Evolutionary conservation across 2,797 vertebrate species (phyloP), one percentile per base, ranked within the genome.

Genomic region (Danio tinwini): DNA sequence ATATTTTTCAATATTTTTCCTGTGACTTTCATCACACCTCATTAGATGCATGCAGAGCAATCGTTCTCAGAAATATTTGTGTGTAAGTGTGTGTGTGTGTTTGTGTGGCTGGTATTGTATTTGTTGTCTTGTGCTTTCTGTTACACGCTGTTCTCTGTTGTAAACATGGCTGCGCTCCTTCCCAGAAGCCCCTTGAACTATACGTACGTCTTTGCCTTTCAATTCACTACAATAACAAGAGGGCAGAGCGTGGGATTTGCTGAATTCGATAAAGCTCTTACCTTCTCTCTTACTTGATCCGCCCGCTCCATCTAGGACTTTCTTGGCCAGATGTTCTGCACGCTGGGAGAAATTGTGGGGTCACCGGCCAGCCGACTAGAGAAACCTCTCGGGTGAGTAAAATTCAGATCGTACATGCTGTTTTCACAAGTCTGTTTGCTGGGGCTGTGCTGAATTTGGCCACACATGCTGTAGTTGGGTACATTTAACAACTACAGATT

Each of bases 281-380:
- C 55, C 16, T 5, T 70, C 80, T 45, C 47, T 65, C 76, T 17
- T 61, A 55, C 53, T 17, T 69, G 55, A 11, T 76, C 45, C 73
- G 4, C 37, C 10, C 29, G 44, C 64, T 52, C 70, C 76, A 52
- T 73, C 76, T 63, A 98, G 97, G 97, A 99, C 91, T 99, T 99
- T 87, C 93, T 99, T 87, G 97, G 97, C 80, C 97, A 98, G 90
- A 93, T 94, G 78, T 97, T 97, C 92, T 98, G 97, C 83, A 98
- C 97, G 45, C 94, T 99, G 0, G 97, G 97, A 1, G 97, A 99
- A 90, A 97, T 98, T 0, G 96, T 98, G 81, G 97, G 97, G 83
- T 98, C 97, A 1, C 92, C 96, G 0, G 97, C 95, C 83, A 97
- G 97, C 88, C 95, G 97, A 81, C 91, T 98, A 89, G 97, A 99